Evolutionary conservation across 1,140 invertebrate species (phyloP).

Genomic region (Helicoverpa zea): DNA sequence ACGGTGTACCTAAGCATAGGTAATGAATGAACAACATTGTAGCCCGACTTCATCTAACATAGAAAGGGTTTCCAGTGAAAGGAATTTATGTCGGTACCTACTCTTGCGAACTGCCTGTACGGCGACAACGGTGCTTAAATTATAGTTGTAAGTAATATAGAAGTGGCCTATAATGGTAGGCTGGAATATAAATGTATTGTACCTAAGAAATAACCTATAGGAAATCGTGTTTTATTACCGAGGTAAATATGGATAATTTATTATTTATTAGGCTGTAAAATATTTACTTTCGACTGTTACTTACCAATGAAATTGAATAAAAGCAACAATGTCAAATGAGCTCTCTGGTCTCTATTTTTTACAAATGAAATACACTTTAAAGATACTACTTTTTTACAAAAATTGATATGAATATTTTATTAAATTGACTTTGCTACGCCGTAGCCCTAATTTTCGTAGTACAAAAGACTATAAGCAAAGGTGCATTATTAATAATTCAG

Average conservation of each 20-base stretch:
- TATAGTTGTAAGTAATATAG: conserved; percentile 40
- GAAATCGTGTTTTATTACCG: not conserved
- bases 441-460: conserved; percentile 22
- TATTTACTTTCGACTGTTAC: too few species aligned
- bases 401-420: not conserved
- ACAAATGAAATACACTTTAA: not conserved
- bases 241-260: not conserved
- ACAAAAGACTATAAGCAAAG: not conserved
- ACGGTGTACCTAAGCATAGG: conserved; percentile 48
- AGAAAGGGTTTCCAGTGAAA: conserved; percentile 54
- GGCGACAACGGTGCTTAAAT: conserved; percentile 39
- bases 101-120: conserved; percentile 34
- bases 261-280: not conserved
- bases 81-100: conserved; percentile 53
- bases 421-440: conserved; percentile 14
- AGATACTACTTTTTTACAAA: not conserved
- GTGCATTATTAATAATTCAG: conserved; percentile 5
- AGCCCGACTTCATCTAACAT: conserved; percentile 37
- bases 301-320: too few species aligned
- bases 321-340: too few species aligned
- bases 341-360: not conserved
- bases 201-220: not conserved
- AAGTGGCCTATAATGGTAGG: conserved; percentile 16
- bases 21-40: conserved; percentile 55
- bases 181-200: conserved; percentile 6